phyloP scores from a whole-genome alignment of 2,113 vertebrate genomes.

The Lophius piscatorius region DNA sequence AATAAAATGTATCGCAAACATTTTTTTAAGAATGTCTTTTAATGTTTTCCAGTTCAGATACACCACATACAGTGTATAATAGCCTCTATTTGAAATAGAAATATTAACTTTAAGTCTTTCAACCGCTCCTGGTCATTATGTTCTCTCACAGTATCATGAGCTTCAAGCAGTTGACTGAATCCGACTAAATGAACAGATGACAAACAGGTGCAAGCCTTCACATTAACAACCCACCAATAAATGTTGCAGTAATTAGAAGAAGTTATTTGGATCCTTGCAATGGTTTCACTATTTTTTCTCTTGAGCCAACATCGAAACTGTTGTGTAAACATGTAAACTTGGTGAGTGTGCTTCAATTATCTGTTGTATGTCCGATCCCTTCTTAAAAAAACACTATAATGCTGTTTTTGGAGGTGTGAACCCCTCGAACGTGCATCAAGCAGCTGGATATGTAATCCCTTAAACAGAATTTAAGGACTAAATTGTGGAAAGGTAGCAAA shows the following conservation, averaged over 20 bases:
- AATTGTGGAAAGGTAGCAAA: conserved; percentile 55
- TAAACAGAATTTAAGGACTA: conserved; percentile 52
- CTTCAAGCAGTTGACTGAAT: conserved; percentile 76
- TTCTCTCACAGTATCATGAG: conserved; percentile 73
- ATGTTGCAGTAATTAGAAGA: conserved; percentile 69
- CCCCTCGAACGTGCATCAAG: conserved; percentile 63
- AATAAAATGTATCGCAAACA: conserved; percentile 35
- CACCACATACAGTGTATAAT: conserved; percentile 87
- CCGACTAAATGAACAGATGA: conserved; percentile 79
- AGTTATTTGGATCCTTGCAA: conserved; percentile 58
- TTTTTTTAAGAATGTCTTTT: conserved; percentile 82
- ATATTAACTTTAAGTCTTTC: conserved; percentile 79
- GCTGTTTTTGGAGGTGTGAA: conserved; percentile 53
- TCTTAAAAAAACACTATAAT: conserved; percentile 39
- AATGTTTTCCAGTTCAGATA: conserved; percentile 84
- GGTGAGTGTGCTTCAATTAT: conserved; percentile 81
- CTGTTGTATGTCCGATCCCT: conserved; percentile 65
- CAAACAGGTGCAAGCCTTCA: conserved; percentile 83
- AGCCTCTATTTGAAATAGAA: conserved; percentile 87
- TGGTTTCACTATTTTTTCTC: conserved; percentile 30
- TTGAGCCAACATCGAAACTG: conserved; percentile 72
- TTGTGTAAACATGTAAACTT: conserved; percentile 78
- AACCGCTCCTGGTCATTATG: conserved; percentile 71
- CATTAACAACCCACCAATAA: conserved; percentile 58
- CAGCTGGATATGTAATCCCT: conserved; percentile 36